phyloP scores from a whole-genome alignment of 2,797 vertebrate genomes.

The Enteromius fasciolatus region DNA sequence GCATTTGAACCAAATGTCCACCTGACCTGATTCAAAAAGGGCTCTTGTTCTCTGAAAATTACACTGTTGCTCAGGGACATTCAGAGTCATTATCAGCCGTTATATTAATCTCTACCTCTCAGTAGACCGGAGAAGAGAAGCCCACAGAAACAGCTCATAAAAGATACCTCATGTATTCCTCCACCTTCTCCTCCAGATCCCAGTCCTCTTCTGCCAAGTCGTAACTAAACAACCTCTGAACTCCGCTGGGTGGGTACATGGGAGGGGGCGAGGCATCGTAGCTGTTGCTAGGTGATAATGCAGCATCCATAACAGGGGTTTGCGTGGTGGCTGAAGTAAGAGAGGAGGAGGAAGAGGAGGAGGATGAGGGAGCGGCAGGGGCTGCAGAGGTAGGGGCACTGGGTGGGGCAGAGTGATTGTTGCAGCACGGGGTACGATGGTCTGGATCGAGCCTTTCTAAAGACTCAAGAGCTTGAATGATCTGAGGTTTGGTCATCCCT shows the following conservation, averaged over 20 bases:
- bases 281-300: slow-evolving; percentile 83
- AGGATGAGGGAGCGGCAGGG: slow-evolving; percentile 77
- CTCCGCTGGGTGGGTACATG: slow-evolving; percentile 76
- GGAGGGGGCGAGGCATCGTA: slow-evolving; percentile 84
- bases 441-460: slow-evolving; percentile 83
- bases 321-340: slow-evolving; percentile 84
- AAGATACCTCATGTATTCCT: slow-evolving; percentile 84
- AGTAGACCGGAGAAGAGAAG: slow-evolving; percentile 26
- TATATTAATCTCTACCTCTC: slow-evolving; percentile 70
- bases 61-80: slow-evolving; percentile 66
- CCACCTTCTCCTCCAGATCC: slow-evolving; percentile 86
- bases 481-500: slow-evolving; percentile 85
- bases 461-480: slow-evolving; percentile 82
- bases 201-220: slow-evolving; percentile 84
- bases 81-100: slow-evolving; percentile 69
- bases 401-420: slow-evolving; percentile 69
- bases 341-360: slow-evolving; percentile 79
- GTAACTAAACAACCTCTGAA: slow-evolving; percentile 81
- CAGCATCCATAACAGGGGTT: slow-evolving; percentile 79
- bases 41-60: slow-evolving; percentile 68
- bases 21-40: slow-evolving; percentile 75
- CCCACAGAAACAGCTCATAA: slow-evolving; percentile 49
- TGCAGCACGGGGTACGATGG: slow-evolving; percentile 74
- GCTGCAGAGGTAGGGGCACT: slow-evolving; percentile 61
- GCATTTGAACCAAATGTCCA: slow-evolving; percentile 54